Evolutionary conservation across 53 echinoderm and acorn worm genomes (phyloP).

Genomic region (Echinarachnius parma): DNA sequence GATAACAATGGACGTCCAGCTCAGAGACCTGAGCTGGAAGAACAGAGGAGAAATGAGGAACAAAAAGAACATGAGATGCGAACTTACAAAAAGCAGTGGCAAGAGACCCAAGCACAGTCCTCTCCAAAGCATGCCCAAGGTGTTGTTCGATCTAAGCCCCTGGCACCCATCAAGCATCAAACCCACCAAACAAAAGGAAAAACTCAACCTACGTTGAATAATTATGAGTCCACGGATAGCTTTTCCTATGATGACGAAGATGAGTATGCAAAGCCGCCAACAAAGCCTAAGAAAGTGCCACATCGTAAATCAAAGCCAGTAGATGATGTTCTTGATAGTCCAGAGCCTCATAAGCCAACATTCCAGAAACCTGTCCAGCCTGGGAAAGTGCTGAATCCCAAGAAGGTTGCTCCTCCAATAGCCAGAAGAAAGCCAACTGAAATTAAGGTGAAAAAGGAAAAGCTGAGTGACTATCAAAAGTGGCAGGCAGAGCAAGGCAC

Average conservation of each 20-base stretch:
- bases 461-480: constrained; percentile 71
- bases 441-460: constrained; percentile 26
- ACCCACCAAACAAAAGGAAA: constrained; percentile 22
- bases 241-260: constrained; percentile 16
- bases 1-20: no score
- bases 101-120: constrained; percentile 30
- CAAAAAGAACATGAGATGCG: constrained; percentile 39
- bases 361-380: not conserved
- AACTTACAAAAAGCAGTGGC: constrained; percentile 40
- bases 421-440: constrained; percentile 5
- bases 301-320: constrained; percentile 30
- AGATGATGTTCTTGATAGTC: not conserved
- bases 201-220: constrained; percentile 40
- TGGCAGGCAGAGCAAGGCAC: constrained; percentile 85
- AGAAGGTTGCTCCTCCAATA: constrained; percentile 32
- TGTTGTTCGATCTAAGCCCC: constrained; percentile 46
- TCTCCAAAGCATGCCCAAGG: constrained; percentile 20
- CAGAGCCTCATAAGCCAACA: not conserved
- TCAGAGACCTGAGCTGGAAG: constrained; percentile 32
- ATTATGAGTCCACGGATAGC: constrained; percentile 44
- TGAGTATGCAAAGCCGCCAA: constrained; percentile 19
- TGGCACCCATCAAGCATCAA: constrained; percentile 66
- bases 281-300: constrained; percentile 44
- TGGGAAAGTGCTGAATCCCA: constrained; percentile 22
- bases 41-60: constrained; percentile 46